Base-by-base conservation (phyloP, 2,888 invertebrate species). In the Timema cristinae region DNA sequence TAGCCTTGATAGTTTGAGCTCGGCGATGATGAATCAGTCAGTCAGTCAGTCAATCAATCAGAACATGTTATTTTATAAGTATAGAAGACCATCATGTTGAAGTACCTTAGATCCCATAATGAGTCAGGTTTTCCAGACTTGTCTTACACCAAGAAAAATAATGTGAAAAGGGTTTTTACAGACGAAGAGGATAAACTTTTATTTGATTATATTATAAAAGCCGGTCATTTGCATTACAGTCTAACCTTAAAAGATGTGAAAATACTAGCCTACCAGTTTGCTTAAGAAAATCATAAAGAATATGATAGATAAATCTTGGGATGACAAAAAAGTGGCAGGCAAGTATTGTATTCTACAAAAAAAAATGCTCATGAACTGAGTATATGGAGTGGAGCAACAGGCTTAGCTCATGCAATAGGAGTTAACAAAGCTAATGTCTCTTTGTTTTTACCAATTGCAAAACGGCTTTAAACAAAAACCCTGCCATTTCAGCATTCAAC, bases 231-330 rank as follows among this genome's bases (percentile, higher is more conserved):
- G 69, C 73, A 77, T 66, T 76, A 78, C 73, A 78, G 77, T 13
- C 72, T 78, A 13, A 76, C 78, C 48, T 75, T 75, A 2, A 77
- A 76, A 71, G 74, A 76, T 68, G 77, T 76, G 50, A 71, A 77
- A 72, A 13, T 75, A 51, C 70, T 79, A 7, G 79, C 79, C n/a
- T 79, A 74, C 71, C 74, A 79, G 71, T 76, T 73, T 72, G 78
- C 77, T 32, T 63, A 68, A 50, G 15, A n/a, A 6, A 73, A 73
- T 50, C 68, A 73, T 7, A 72, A 70, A 52, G 54, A 48, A n/a
- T n/a, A n/a, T 69, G 74, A 73, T 13, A 15, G n/a, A n/a, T n/a
- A n/a, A 15, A 7, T 50, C 69, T n/a, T 74, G 73, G 73, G 32
- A 68, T 8, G 50, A 73, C 13, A 69, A 49, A 15, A 9, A 71